Conservation (phyloP, 2,888 invertebrate genomes). For the Neoascia interrupta region DNA sequence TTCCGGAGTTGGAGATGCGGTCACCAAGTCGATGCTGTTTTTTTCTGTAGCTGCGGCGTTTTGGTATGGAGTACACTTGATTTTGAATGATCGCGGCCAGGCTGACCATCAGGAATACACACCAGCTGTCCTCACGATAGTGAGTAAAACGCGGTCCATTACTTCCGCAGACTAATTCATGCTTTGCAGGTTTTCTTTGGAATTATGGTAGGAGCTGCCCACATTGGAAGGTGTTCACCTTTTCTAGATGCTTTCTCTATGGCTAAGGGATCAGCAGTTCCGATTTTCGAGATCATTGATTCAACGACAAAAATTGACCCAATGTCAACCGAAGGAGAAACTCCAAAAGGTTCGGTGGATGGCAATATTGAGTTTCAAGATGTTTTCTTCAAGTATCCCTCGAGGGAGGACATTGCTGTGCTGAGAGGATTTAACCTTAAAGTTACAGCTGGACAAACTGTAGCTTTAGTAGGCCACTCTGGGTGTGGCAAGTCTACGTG, state of each 20-base stretch:
- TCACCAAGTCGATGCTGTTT: slow-evolving; percentile 87
- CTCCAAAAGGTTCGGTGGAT: slow-evolving; percentile 79
- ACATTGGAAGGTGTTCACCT: slow-evolving; percentile 86
- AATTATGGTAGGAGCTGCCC: slow-evolving; percentile 87
- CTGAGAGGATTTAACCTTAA: slow-evolving; percentile 84
- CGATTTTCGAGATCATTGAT: slow-evolving; percentile 88
- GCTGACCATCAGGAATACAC: slow-evolving; percentile 83
- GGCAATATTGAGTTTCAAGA: slow-evolving; percentile 86
- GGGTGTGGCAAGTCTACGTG: slow-evolving; percentile 92
- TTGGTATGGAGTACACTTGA: slow-evolving; percentile 88
- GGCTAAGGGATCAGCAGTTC: slow-evolving; percentile 86
- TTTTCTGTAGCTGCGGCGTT: slow-evolving; percentile 86
- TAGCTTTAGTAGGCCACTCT: slow-evolving; percentile 86
- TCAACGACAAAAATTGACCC: slow-evolving; percentile 86
- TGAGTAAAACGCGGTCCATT: slow-evolving; percentile 77
- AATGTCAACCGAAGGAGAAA: slow-evolving; percentile 84
- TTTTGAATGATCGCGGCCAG: slow-evolving; percentile 83
- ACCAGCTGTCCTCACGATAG: slow-evolving; percentile 86
- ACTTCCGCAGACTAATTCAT: neutral
- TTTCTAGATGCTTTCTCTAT: slow-evolving; percentile 86
- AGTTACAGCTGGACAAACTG: slow-evolving; percentile 83
- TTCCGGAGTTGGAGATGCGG: slow-evolving; percentile 85
- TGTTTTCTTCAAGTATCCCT: slow-evolving; percentile 87
- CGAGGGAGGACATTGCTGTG: slow-evolving; percentile 85
- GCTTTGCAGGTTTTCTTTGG: slow-evolving; percentile 82